Evolutionary conservation across 2,888 invertebrate genomes (phyloP).

Genomic region (Bombyx huttoni): DNA sequence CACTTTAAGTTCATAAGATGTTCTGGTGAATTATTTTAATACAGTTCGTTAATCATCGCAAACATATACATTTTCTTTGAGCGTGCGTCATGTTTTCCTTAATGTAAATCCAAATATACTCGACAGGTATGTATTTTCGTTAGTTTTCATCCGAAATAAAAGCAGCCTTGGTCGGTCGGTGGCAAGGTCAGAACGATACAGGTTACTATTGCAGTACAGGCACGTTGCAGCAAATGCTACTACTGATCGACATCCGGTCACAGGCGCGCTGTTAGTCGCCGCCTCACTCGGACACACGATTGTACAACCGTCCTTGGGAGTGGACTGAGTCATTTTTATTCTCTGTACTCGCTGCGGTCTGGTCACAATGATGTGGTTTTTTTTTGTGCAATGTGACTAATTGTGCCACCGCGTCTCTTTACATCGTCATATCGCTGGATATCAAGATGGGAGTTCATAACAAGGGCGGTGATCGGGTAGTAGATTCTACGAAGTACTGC

Average conservation of each 20-base stretch:
- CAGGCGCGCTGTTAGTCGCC: slow-evolving; percentile 48
- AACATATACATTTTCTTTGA: neutral
- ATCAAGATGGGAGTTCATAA: neutral
- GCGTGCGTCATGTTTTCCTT: neutral
- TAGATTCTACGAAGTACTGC: too few species aligned
- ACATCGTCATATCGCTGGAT: neutral
- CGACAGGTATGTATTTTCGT: neutral
- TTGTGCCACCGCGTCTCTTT: neutral
- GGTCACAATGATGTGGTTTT: neutral
- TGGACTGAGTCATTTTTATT: slow-evolving; percentile 21
- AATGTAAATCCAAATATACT: neutral
- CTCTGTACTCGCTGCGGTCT: slow-evolving; percentile 8
- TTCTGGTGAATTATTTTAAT: neutral
- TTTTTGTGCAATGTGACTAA: slow-evolving; percentile 3
- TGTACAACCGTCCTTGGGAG: slow-evolving; percentile 43
- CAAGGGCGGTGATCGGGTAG: too few species aligned
- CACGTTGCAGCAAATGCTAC: slow-evolving; percentile 40
- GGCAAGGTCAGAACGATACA: slow-evolving; percentile 18
- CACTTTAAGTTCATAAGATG: neutral
- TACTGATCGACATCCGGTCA: slow-evolving; percentile 52
- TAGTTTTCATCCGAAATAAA: neutral
- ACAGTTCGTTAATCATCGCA: neutral
- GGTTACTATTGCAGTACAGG: slow-evolving; percentile 26
- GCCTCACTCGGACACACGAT: slow-evolving; percentile 34
- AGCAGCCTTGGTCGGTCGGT: slow-evolving; percentile 18